Evolutionary conservation across 2,113 vertebrate species (phyloP), one percentile per base, ranked within the genome.

Genomic region (Mus spicilegus): DNA sequence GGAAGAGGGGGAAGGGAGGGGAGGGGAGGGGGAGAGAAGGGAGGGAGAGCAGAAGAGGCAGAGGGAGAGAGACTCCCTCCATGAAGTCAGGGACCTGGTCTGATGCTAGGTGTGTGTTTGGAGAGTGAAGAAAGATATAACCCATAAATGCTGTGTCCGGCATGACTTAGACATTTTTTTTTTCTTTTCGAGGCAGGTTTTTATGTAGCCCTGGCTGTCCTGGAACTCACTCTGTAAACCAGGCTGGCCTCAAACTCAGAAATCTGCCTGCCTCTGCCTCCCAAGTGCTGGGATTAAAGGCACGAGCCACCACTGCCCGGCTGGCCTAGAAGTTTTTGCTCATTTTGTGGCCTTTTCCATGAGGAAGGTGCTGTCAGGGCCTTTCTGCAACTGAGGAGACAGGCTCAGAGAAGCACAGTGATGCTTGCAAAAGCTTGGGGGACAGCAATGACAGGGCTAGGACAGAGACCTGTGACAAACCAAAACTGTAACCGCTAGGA

Each of bases 321-420:
- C 33, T 33, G 0, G 12, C 49, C 17, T 10, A 3, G 39, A 30
- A 0, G 33, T 22, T 17, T 54, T 30, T 42, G 14, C 4, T 3
- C 3, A 56, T 56, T 56, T 56, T 87, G 42, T 75, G 36, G 7
- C 4, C 54, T 26, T 61, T 4, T 36, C n/a, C 69, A 20, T 11
- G 67, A 63, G 7, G 39, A 39, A 78, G 54, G 36, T 33, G 19
- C 75, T 72, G 7, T 1, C 4, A 0, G 11, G 16, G 2, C 56
- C 75, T 46, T 58, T 63, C 90, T 87, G n/a, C 17, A 28, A 56
- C 33, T 13, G 12, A 63, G 51, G 73, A 89, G 30, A 46, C 89
- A 24, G 61, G 33, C 36, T 61, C 7, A 0, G 13, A 58, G 73
- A 42, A 42, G 28, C 6, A 54, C 26, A 20, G n/a, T 1, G 33